Evolutionary conservation across 2,888 invertebrate genomes (phyloP).

Genomic region (Venusia cambrica): DNA sequence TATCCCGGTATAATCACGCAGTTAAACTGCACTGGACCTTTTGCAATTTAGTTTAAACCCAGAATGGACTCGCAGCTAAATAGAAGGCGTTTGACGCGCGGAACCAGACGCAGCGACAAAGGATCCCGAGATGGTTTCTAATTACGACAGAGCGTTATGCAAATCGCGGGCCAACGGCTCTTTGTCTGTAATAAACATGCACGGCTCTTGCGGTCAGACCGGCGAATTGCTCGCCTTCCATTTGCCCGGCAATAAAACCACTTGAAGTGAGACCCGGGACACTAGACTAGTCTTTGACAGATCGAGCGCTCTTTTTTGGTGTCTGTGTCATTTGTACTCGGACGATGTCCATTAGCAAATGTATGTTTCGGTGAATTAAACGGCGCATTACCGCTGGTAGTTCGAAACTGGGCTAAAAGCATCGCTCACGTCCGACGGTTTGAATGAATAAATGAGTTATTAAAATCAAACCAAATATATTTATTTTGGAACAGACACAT

Average conservation of each 20-base stretch:
- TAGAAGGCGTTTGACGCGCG: slow-evolving; percentile 67
- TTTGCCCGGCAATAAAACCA: slow-evolving; percentile 62
- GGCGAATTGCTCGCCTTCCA: slow-evolving; percentile 70
- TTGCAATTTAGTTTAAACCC: too few relatives aligned
- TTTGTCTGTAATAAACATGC: slow-evolving; percentile 79
- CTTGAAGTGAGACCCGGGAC: slow-evolving; percentile 55
- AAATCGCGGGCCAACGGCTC: slow-evolving; percentile 68
- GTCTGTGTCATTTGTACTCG: slow-evolving; percentile 21
- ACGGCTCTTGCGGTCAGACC: slow-evolving; percentile 71
- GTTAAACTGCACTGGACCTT: too few relatives aligned
- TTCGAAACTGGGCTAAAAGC: slow-evolving; percentile 64
- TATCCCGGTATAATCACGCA: too few relatives aligned
- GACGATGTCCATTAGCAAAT: slow-evolving; percentile 18
- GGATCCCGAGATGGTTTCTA: slow-evolving; percentile 78
- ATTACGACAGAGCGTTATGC: slow-evolving; percentile 79
- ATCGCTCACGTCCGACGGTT: slow-evolving; percentile 46
- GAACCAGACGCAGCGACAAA: slow-evolving; percentile 61
- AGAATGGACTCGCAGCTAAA: too few relatives aligned
- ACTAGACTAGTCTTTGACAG: slow-evolving; percentile 63
- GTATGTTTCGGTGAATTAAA: slow-evolving; percentile 61
- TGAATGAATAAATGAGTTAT: too few relatives aligned
- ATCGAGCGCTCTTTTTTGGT: slow-evolving; percentile 36
- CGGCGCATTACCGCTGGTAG: slow-evolving; percentile 45
- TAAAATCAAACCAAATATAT: too few relatives aligned
- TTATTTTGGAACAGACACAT: too few relatives aligned